phyloP scores from a whole-genome alignment of 2,797 vertebrate species.

The Aldrovandia affinis region DNA sequence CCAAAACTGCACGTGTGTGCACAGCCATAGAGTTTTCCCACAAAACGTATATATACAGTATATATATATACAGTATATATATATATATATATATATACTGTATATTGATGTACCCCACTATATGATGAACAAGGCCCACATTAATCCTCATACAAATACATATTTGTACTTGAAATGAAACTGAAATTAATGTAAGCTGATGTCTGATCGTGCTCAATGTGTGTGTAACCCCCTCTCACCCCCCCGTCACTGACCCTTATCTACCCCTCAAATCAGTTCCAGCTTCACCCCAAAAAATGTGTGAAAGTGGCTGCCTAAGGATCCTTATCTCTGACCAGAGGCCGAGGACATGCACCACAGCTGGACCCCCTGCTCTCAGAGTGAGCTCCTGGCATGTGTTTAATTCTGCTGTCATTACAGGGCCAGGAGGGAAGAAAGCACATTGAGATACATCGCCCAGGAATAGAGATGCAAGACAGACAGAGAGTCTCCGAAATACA shows the following conservation, averaged over 20 bases:
- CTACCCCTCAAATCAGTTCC: not conserved
- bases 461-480: not conserved
- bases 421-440: not conserved
- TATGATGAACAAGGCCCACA: not conserved
- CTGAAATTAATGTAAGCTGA: not conserved
- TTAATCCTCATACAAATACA: not conserved
- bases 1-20: not conserved
- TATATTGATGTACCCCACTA: no score
- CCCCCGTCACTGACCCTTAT: not conserved
- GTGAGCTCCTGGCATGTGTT: not conserved
- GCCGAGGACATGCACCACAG: not conserved
- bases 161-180: not conserved
- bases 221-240: no score
- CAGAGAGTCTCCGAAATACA: not conserved
- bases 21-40: not conserved
- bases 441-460: not conserved
- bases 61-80: no score
- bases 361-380: slow-evolving; percentile 3
- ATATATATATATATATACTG: no score
- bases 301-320: not conserved
- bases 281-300: not conserved
- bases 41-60: no score
- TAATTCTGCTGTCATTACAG: slow-evolving; percentile 2
- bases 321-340: slow-evolving; percentile 26
- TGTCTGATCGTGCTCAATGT: not conserved